phyloP scores from a whole-genome alignment of 1,140 invertebrate species.

The Papilio machaon region DNA sequence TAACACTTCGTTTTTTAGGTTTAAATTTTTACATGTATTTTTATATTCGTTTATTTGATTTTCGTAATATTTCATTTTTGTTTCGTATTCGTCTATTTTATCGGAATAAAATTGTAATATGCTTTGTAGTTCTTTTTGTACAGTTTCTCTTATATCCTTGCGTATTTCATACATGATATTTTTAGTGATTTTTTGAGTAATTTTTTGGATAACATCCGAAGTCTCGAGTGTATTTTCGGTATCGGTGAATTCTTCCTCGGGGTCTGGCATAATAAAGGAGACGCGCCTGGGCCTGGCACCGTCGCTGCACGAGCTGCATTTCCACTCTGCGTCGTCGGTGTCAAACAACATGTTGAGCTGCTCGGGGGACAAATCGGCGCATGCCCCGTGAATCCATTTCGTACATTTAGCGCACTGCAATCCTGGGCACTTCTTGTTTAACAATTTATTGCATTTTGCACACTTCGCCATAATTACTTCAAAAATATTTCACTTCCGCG shows the following conservation, averaged over 20 bases:
- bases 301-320: slow-evolving; percentile 39
- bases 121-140: slow-evolving; percentile 40
- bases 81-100: slow-evolving; percentile 43
- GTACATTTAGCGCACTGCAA: slow-evolving; percentile 42
- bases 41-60: slow-evolving; percentile 37
- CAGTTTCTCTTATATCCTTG: slow-evolving; percentile 35
- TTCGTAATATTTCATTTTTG: slow-evolving; percentile 23
- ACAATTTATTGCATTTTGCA: slow-evolving; percentile 39
- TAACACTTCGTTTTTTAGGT: slow-evolving; percentile 12
- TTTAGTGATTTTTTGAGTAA: slow-evolving; percentile 16
- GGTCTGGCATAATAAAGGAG: slow-evolving; percentile 38
- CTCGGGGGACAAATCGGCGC: slow-evolving; percentile 40
- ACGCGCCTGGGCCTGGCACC: slow-evolving; percentile 28
- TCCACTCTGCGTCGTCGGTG: slow-evolving; percentile 42
- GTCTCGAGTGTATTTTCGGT: slow-evolving; percentile 15
- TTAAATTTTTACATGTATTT: slow-evolving; percentile 33
- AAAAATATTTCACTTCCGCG: not conserved
- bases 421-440: slow-evolving; percentile 42
- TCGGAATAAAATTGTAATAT: slow-evolving; percentile 42
- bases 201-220: not conserved
- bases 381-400: slow-evolving; percentile 33
- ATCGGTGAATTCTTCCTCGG: slow-evolving; percentile 35
- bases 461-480: slow-evolving; percentile 39
- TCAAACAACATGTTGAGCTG: slow-evolving; percentile 37
- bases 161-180: slow-evolving; percentile 40